A percentile compares a stretch with the other conserved stretches of the same genome.
phyloP scores from a whole-genome alignment of 2,888 invertebrate genomes.

The Bhutanitis thaidina region DNA sequence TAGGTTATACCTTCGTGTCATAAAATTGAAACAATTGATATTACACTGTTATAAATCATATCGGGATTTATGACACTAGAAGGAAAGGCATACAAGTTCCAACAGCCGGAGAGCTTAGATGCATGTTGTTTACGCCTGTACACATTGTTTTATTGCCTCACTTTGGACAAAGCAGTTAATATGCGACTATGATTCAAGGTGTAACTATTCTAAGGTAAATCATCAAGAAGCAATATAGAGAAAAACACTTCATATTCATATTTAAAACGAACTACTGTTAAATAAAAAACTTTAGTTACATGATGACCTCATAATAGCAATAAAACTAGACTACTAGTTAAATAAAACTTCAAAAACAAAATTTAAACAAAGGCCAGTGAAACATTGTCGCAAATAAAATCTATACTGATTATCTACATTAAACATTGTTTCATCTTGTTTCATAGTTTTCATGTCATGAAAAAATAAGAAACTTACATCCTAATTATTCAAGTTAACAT shows the following conservation, averaged over 20 bases:
- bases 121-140: too few relatives aligned
- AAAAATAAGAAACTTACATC: constrained; percentile 49
- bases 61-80: too few relatives aligned
- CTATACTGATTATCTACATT: neutral
- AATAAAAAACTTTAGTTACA: neutral
- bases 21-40: too few relatives aligned
- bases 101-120: too few relatives aligned
- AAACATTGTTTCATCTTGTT: neutral
- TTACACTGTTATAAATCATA: too few relatives aligned
- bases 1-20: too few relatives aligned
- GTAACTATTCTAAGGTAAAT: neutral
- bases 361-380: neutral
- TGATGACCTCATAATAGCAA: neutral
- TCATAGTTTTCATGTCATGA: constrained; percentile 52
- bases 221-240: neutral
- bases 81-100: too few relatives aligned
- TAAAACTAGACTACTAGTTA: neutral
- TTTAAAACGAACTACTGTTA: too few relatives aligned
- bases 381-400: neutral
- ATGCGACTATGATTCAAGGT: too few relatives aligned
- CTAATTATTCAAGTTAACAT: constrained; percentile 55
- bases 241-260: neutral
- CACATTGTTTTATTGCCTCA: too few relatives aligned
- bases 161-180: too few relatives aligned
- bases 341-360: neutral